These are phyloP conservation scores for Scomber colias DNA, from an alignment of 2,113 vertebrate genomes.

Conservation along the genomic window DNA sequence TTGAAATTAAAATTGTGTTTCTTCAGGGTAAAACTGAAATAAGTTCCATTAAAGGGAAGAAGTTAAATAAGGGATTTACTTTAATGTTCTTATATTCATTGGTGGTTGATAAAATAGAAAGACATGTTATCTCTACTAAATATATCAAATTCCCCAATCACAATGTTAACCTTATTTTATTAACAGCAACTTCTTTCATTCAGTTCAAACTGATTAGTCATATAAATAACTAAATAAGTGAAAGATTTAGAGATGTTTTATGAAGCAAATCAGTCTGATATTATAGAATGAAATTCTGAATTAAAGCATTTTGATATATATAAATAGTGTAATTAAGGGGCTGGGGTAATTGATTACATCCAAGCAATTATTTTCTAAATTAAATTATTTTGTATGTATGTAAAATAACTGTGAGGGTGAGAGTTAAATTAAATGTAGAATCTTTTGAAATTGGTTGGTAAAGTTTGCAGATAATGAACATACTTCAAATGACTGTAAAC, in stretches of 20 bases:
- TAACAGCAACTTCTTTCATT: neutral
- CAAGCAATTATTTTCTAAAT: neutral
- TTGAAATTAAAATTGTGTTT: neutral
- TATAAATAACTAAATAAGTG: neutral
- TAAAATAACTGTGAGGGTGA: neutral
- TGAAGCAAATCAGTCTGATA: neutral
- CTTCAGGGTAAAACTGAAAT: neutral
- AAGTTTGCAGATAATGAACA: conserved; percentile 5
- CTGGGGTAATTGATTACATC: neutral
- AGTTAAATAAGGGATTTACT: conserved; percentile 14
- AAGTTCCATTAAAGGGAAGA: neutral
- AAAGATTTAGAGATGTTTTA: neutral
- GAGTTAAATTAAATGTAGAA: neutral
- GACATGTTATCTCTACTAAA: neutral
- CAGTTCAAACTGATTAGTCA: neutral
- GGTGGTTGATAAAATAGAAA: conserved; percentile 9
- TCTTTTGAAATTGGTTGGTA: too few species aligned
- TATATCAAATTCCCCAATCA: neutral
- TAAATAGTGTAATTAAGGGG: neutral
- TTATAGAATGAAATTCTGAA: neutral
- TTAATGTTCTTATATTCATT: conserved; percentile 17
- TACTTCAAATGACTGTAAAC: neutral
- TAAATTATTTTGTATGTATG: neutral
- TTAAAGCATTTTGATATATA: neutral
- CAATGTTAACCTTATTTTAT: neutral